phyloP scores from a whole-genome alignment of 2,888 invertebrate genomes.

The Cecidostiba fungosa region DNA sequence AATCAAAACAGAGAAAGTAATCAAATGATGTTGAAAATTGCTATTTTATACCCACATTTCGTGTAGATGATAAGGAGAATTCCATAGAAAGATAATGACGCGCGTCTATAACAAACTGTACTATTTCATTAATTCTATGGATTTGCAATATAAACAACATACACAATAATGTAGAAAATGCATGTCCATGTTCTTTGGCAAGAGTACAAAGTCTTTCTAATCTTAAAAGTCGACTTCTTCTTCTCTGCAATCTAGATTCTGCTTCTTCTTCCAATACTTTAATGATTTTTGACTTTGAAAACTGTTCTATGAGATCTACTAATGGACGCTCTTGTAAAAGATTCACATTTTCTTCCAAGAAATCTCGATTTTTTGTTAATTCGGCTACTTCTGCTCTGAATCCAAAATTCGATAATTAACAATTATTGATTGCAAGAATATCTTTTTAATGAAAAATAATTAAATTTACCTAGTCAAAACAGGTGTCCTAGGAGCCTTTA shows the following conservation, averaged over 20 bases:
- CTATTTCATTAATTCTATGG: constrained; percentile 70
- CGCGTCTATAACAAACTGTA: constrained; percentile 73
- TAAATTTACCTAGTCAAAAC: constrained; percentile 68
- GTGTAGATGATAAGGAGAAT: constrained; percentile 71
- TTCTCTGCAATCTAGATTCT: constrained; percentile 68
- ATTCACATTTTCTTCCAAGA: constrained; percentile 72
- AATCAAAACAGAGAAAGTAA: background rate
- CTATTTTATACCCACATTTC: constrained; percentile 72
- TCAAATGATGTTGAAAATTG: background rate
- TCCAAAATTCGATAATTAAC: constrained; percentile 19
- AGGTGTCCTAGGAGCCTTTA: constrained; percentile 68
- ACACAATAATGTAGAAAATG: constrained; percentile 73
- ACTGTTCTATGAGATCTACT: constrained; percentile 68
- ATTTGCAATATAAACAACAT: constrained; percentile 75
- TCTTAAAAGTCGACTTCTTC: constrained; percentile 69
- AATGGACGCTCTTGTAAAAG: constrained; percentile 71
- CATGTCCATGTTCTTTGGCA: constrained; percentile 74
- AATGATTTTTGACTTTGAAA: constrained; percentile 69
- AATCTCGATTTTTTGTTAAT: constrained; percentile 71
- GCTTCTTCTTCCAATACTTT: constrained; percentile 72
- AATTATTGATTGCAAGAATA: background rate
- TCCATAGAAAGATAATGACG: constrained; percentile 74
- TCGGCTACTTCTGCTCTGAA: constrained; percentile 72
- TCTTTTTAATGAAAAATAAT: background rate
- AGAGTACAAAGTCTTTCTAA: constrained; percentile 70